Percentiles rank a stretch among this genome's conserved stretches.
phyloP scores from a whole-genome alignment of 2,797 vertebrate genomes.

The Acropternis orthonyx region DNA sequence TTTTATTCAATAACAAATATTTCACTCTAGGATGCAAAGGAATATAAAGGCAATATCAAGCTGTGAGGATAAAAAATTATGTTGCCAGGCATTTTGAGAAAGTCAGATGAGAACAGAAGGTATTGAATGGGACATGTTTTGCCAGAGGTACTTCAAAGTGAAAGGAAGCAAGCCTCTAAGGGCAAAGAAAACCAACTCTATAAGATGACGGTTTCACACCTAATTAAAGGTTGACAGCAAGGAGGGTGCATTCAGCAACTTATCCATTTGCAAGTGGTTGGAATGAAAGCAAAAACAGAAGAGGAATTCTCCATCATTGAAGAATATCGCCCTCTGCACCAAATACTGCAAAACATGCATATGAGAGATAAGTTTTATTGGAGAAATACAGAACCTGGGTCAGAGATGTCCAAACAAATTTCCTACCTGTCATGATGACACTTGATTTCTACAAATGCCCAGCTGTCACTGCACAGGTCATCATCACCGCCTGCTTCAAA shows the following conservation, averaged over 20 bases:
- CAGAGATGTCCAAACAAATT: background rate
- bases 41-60: background rate
- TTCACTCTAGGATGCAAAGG: constrained; percentile 7
- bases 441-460: background rate
- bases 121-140: constrained; percentile 2
- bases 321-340: background rate
- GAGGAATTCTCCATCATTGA: background rate
- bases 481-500: background rate
- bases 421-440: background rate
- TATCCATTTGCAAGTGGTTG: background rate
- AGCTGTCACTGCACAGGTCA: background rate
- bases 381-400: background rate
- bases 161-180: background rate
- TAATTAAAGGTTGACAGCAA: background rate
- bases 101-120: background rate
- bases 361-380: background rate
- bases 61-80: background rate
- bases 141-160: constrained; percentile 8
- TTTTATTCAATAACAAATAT: constrained; percentile 38
- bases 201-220: background rate
- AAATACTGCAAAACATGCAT: background rate
- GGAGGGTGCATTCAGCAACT: background rate
- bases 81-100: background rate
- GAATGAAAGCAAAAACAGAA: background rate
- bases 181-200: background rate